phyloP scores from a whole-genome alignment of 2,113 vertebrate species.

The Ancistrus triradiatus region DNA sequence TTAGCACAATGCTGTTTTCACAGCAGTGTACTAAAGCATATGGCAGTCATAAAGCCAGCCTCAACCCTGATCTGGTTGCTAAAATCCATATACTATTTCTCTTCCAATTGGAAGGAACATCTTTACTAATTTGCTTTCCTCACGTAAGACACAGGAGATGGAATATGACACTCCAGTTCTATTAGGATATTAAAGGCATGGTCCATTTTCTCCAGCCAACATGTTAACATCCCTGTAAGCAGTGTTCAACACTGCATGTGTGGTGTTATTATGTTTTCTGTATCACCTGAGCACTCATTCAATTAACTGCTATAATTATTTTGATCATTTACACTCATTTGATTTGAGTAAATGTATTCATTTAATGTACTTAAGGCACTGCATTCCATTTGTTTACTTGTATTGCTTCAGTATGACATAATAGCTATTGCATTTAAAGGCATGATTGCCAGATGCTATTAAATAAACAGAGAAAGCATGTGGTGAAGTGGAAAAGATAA shows the following conservation, averaged over 20 bases:
- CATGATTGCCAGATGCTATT: conserved; percentile 40
- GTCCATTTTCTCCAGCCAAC: conserved; percentile 54
- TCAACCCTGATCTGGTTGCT: conserved; percentile 47
- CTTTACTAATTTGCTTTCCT: conserved; percentile 57
- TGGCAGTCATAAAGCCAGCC: conserved; percentile 57
- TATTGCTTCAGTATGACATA: neutral
- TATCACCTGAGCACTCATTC: conserved; percentile 43
- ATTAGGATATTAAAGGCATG: conserved; percentile 38
- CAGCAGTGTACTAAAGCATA: conserved; percentile 54
- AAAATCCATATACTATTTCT: conserved; percentile 50
- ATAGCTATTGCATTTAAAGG: neutral
- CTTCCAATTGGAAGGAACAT: conserved; percentile 55
- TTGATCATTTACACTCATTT: no score
- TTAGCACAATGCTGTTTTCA: conserved; percentile 36
- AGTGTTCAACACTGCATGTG: conserved; percentile 58
- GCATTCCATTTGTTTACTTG: conserved; percentile 14
- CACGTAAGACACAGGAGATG: conserved; percentile 39
- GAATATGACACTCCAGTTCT: conserved; percentile 36
- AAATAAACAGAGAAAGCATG: conserved; percentile 41
- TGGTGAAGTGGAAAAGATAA: conserved; percentile 30
- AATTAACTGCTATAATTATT: neutral
- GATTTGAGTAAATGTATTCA: no score
- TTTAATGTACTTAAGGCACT: no score
- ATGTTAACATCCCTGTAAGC: conserved; percentile 52
- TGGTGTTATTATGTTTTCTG: conserved; percentile 42